Conservation (phyloP, 2,888 invertebrate genomes). For the Megastigmus dorsalis region DNA sequence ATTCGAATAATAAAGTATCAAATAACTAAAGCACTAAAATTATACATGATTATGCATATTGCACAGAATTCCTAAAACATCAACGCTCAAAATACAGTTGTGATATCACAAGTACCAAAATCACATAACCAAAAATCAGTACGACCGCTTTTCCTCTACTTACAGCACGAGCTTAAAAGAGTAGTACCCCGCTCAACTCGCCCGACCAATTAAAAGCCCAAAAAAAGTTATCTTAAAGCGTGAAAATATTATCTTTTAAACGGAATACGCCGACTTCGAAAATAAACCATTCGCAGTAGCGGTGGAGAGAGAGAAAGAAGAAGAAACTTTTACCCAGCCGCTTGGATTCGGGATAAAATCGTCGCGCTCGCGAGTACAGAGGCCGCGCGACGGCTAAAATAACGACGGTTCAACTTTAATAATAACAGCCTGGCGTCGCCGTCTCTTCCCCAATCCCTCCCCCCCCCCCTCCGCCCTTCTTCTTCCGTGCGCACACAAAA, state of each 20-base stretch:
- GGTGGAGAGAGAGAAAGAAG: too few species aligned
- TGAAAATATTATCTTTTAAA: constrained; percentile 20
- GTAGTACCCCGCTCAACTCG: too few species aligned
- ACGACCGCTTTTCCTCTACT: too few species aligned
- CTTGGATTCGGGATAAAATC: background rate
- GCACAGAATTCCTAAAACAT: too few species aligned
- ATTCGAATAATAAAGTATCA: too few species aligned
- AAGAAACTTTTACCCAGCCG: background rate
- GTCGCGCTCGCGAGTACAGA: background rate
- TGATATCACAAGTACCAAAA: too few species aligned
- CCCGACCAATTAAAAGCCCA: background rate
- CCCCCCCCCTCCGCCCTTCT: background rate
- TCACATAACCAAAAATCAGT: too few species aligned
- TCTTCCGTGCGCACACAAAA: constrained; percentile 32
- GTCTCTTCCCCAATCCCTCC: too few species aligned
- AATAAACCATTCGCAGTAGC: background rate
- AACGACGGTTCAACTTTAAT: constrained; percentile 44
- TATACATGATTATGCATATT: too few species aligned
- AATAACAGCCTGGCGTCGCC: constrained; percentile 19
- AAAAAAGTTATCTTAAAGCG: background rate
- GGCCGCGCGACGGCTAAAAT: constrained; percentile 17
- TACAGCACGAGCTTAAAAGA: too few species aligned
- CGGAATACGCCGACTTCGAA: background rate
- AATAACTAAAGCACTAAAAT: too few species aligned
- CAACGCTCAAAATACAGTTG: too few species aligned